Conservation (phyloP, 2,113 vertebrate species). For the Syngnathoides biaculeatus region DNA sequence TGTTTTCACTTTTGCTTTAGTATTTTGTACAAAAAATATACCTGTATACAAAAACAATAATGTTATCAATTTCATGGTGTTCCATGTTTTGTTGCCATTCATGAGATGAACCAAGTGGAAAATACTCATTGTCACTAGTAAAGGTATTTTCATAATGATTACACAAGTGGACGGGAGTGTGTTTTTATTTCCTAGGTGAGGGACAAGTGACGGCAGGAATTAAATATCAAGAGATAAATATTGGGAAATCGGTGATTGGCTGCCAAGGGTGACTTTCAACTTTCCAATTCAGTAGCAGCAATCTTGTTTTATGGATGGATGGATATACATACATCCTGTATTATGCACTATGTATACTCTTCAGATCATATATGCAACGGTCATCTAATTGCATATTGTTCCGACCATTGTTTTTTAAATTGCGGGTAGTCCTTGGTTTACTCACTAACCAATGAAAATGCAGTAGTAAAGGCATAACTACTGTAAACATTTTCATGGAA, state of each 20-base stretch:
- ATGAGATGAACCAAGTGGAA: constrained; percentile 57
- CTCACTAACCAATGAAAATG: neutral
- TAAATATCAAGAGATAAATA: neutral
- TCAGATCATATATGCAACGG: too few species aligned
- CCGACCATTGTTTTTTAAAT: neutral
- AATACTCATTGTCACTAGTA: constrained; percentile 68
- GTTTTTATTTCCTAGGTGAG: constrained; percentile 27
- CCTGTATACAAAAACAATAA: constrained; percentile 25
- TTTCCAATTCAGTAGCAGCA: too few species aligned
- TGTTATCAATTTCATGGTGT: constrained; percentile 61
- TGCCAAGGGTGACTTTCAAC: too few species aligned
- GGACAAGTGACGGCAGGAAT: neutral
- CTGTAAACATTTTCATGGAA: neutral
- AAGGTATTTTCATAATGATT: constrained; percentile 76
- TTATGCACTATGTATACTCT: neutral
- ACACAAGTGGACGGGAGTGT: constrained; percentile 36
- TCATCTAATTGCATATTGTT: too few species aligned
- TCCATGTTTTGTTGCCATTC: constrained; percentile 62
- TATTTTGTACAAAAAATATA: constrained; percentile 46
- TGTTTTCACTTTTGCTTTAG: constrained; percentile 62
- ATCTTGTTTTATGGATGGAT: too few species aligned
- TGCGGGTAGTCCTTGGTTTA: neutral
- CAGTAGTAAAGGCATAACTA: neutral
- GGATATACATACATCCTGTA: neutral
- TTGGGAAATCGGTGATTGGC: too few species aligned